Evolutionary conservation across 2,797 vertebrate species (phyloP).

Genomic region (Neostethus bicornis): DNA sequence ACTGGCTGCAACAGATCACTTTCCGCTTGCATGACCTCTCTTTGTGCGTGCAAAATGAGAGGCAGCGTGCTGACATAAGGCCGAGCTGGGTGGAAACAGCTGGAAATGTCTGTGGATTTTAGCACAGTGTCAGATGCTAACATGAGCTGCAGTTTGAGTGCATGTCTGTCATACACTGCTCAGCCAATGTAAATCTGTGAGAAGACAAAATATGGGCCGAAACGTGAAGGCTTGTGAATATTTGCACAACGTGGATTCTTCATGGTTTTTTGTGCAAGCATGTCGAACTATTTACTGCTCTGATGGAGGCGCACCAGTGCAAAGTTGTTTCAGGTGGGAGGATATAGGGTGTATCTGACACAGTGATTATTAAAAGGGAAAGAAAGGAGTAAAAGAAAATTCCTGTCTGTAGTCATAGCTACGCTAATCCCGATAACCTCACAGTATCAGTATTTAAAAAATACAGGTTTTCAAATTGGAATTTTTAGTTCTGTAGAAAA

Average conservation of each 20-base stretch:
- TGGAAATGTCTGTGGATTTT: slow-evolving; percentile 35
- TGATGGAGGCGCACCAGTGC: neutral
- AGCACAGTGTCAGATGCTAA: slow-evolving; percentile 21
- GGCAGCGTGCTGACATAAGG: slow-evolving; percentile 42
- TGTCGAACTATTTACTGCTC: slow-evolving; percentile 27
- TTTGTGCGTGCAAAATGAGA: slow-evolving; percentile 32
- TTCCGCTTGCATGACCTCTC: slow-evolving; percentile 37
- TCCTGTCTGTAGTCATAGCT: slow-evolving; percentile 32
- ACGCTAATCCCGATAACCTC: neutral
- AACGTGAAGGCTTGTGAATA: neutral
- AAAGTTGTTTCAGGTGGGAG: slow-evolving; percentile 55
- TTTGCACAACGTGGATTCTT: neutral
- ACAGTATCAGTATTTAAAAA: slow-evolving; percentile 25
- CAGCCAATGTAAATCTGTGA: slow-evolving; percentile 8
- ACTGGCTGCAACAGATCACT: slow-evolving; percentile 41
- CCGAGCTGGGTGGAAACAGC: slow-evolving; percentile 37
- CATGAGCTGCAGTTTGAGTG: neutral
- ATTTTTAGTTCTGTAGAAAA: slow-evolving; percentile 22
- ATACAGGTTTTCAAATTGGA: slow-evolving; percentile 35
- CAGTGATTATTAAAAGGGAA: slow-evolving; percentile 33
- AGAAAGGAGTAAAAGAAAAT: slow-evolving; percentile 19
- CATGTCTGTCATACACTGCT: slow-evolving; percentile 21
- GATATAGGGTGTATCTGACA: slow-evolving; percentile 52
- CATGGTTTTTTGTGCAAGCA: slow-evolving; percentile 13
- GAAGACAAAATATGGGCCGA: slow-evolving; percentile 21